These are phyloP conservation scores for Uloborus plumipes DNA, from an alignment of 2,888 invertebrate genomes.

Conservation along the genomic window DNA sequence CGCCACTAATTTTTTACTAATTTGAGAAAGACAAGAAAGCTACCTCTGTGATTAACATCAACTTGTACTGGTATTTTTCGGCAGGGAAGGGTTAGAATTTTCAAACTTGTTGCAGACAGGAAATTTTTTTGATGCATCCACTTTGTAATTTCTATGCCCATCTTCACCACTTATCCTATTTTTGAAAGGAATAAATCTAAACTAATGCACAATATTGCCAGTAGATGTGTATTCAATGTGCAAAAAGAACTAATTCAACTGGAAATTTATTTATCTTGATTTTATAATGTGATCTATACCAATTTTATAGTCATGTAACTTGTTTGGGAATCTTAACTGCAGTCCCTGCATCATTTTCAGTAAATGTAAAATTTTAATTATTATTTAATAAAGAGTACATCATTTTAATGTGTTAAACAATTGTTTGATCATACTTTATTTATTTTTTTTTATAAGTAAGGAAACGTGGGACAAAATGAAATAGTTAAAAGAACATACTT, in stretches of 20 bases:
- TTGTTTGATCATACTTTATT: too few species aligned
- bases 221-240: constrained; percentile 19
- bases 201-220: constrained; percentile 1
- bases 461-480: too few species aligned
- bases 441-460: too few species aligned
- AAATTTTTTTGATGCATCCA: constrained; percentile 32
- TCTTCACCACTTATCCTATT: too few species aligned
- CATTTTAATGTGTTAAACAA: constrained; percentile 61
- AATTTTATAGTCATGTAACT: constrained; percentile 1
- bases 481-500: too few species aligned
- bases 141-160: constrained; percentile 20
- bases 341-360: constrained; percentile 23
- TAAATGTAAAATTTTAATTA: constrained; percentile 60
- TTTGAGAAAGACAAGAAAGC: not conserved
- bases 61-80: not conserved
- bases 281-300: constrained; percentile 21
- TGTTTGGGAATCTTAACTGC: constrained; percentile 3
- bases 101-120: not conserved
- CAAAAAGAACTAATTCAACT: not conserved
- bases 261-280: not conserved
- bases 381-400: constrained; percentile 49
- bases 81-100: constrained; percentile 11
- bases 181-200: not conserved
- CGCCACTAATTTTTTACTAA: too few species aligned
- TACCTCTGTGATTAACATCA: constrained; percentile 33